Conservation (phyloP, 2,113 vertebrate species). For the Empidonax traillii region DNA sequence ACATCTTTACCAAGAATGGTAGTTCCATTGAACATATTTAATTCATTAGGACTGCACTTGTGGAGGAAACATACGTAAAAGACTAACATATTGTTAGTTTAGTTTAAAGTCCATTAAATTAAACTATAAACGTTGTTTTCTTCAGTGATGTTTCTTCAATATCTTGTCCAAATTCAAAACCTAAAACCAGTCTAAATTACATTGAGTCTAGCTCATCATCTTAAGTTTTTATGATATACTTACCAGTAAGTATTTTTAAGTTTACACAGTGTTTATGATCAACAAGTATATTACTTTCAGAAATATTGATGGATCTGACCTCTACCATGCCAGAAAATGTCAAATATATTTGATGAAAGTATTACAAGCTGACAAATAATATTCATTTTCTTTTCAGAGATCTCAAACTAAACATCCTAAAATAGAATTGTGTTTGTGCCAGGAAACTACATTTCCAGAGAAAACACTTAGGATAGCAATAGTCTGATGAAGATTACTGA, state of each 20-base stretch:
- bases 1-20: neutral
- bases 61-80: neutral
- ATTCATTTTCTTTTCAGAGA: slow-evolving; percentile 62
- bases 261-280: neutral
- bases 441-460: slow-evolving; percentile 60
- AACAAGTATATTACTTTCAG: neutral
- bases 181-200: neutral
- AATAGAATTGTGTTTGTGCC: slow-evolving; percentile 70
- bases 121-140: neutral
- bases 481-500: slow-evolving; percentile 70
- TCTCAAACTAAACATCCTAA: slow-evolving; percentile 66
- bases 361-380: slow-evolving; percentile 63
- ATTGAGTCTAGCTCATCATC: neutral
- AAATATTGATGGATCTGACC: slow-evolving; percentile 26
- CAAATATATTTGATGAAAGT: slow-evolving; percentile 39
- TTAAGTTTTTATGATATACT: neutral
- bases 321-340: slow-evolving; percentile 17
- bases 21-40: neutral
- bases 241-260: neutral
- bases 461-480: slow-evolving; percentile 69
- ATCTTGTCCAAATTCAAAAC: neutral
- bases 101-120: neutral
- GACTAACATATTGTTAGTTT: neutral
- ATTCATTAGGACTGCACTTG: neutral
- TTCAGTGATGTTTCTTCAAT: neutral